Conservation (phyloP, 2,888 invertebrate genomes). For the Drosophila atroscutellata region DNA sequence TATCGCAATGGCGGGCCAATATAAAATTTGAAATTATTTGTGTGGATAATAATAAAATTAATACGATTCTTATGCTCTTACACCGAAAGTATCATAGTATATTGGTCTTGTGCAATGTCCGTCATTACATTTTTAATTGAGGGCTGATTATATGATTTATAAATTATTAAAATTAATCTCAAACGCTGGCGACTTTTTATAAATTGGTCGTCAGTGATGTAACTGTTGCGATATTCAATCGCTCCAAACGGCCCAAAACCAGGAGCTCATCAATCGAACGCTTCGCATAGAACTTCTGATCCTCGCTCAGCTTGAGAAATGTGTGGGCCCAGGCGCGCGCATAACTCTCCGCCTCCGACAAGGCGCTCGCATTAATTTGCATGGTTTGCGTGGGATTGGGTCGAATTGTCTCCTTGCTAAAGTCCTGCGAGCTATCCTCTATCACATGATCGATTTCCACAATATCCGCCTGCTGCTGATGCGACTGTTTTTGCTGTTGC, state of each 20-base stretch:
- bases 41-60: background rate
- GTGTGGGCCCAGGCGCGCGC: conserved; percentile 70
- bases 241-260: conserved; percentile 60
- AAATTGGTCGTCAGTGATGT: conserved; percentile 67
- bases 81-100: background rate
- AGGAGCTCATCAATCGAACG: conserved; percentile 70
- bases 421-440: conserved; percentile 34
- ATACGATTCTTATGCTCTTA: background rate
- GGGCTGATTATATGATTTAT: background rate
- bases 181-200: conserved; percentile 24
- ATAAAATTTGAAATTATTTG: background rate
- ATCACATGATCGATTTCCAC: conserved; percentile 49
- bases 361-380: conserved; percentile 54
- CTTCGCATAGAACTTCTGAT: conserved; percentile 71
- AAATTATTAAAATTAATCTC: conserved; percentile 5
- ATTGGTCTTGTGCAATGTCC: background rate
- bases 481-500: background rate
- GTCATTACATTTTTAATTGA: background rate
- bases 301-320: conserved; percentile 67
- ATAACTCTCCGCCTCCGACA: conserved; percentile 69
- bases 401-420: conserved; percentile 26
- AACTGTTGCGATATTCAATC: conserved; percentile 64
- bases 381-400: conserved; percentile 23
- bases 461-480: conserved; percentile 1
- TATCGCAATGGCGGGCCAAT: background rate